Conservation (phyloP, 1,140 invertebrate genomes). For the Drosophila mojavensis region DNA sequence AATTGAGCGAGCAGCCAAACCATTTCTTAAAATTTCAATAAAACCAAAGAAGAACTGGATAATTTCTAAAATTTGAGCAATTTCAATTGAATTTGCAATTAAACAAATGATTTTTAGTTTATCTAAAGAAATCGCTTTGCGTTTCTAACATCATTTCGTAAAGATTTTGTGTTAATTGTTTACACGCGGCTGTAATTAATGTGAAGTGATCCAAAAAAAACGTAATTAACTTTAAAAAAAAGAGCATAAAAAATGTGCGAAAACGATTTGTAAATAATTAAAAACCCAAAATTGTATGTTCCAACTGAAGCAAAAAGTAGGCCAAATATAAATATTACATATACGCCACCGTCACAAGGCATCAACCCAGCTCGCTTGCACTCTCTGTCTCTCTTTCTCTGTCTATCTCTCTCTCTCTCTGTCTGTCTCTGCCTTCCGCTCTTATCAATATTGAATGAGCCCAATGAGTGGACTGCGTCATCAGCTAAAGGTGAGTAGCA, state of each 20-base stretch:
- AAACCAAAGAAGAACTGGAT: too few relatives aligned
- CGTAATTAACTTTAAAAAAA: not conserved
- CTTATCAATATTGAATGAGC: constrained; percentile 74
- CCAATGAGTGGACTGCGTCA: constrained; percentile 82
- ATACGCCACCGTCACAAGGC: constrained; percentile 60
- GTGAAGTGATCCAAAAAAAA: constrained; percentile 24
- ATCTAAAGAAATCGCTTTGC: constrained; percentile 3
- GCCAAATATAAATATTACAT: constrained; percentile 68
- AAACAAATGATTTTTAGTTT: not conserved
- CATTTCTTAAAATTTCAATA: too few relatives aligned
- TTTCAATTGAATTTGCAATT: too few relatives aligned
- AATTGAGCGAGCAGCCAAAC: too few relatives aligned
- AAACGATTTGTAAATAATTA: constrained; percentile 16
- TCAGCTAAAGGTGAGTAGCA: constrained; percentile 79
- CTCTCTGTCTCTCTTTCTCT: constrained; percentile 7
- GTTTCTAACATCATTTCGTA: not conserved
- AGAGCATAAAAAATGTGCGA: constrained; percentile 15
- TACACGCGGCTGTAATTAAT: constrained; percentile 32
- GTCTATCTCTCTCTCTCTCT: not conserved
- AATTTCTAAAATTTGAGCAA: too few relatives aligned
- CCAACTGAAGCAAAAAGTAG: constrained; percentile 47
- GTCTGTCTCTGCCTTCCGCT: constrained; percentile 2
- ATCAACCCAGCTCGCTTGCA: constrained; percentile 26
- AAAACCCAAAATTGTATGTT: constrained; percentile 10
- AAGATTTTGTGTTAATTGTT: constrained; percentile 26